A percentile compares a stretch with the other conserved stretches of the same genome.
Evolutionary conservation across 1,140 invertebrate genomes (phyloP).

Genomic region (Bathynomus jamesi): DNA sequence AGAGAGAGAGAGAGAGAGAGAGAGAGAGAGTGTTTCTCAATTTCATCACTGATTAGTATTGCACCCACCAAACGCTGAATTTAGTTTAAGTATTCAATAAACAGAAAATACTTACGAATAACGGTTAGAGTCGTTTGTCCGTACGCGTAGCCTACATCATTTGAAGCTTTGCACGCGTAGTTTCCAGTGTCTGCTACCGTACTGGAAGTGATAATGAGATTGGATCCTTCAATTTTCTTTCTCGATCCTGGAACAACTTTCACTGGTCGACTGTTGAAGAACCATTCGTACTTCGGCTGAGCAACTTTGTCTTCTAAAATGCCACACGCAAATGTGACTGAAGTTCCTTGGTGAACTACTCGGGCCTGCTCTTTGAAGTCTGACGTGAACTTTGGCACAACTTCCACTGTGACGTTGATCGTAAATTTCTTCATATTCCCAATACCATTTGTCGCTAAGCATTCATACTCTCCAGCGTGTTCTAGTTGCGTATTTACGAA

Average conservation of each 20-base stretch:
- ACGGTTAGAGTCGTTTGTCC: slow-evolving; percentile 7
- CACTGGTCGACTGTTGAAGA: neutral
- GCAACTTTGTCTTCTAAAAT: neutral
- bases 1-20: neutral
- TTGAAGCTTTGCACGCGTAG: slow-evolving; percentile 18
- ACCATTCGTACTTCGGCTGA: neutral
- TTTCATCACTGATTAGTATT: neutral
- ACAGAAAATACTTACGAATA: slow-evolving; percentile 2
- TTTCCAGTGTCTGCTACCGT: slow-evolving; percentile 7
- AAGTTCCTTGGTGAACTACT: neutral
- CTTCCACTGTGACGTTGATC: neutral
- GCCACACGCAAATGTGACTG: neutral
- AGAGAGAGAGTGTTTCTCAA: neutral
- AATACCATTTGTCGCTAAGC: neutral
- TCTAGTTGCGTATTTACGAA: slow-evolving; percentile 19
- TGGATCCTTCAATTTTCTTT: neutral
- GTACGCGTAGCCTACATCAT: slow-evolving; percentile 10
- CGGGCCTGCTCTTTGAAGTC: neutral
- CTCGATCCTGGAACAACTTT: neutral
- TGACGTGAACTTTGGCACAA: neutral
- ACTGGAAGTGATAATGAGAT: neutral
- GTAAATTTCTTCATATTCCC: neutral
- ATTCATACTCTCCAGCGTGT: slow-evolving; percentile 6
- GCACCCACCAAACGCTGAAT: neutral
- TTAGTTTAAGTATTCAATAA: neutral